These are phyloP conservation scores for Protophormia terraenovae DNA, from an alignment of 2,888 invertebrate genomes.

Conservation along the genomic window DNA sequence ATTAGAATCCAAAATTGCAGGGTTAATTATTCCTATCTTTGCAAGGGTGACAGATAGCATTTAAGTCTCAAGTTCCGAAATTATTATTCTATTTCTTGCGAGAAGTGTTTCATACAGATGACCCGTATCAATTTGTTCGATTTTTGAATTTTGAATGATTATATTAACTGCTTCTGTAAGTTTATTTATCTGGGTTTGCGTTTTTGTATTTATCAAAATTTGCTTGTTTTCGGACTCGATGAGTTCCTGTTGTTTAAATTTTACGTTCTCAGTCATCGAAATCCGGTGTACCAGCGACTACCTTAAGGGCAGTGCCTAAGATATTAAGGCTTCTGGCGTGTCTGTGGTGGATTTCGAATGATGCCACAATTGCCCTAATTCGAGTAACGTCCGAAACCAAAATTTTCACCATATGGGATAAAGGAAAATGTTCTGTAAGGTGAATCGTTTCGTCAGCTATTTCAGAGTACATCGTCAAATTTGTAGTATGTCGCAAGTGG, in stretches of 20 bases:
- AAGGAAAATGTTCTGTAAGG: no score
- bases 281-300: slow-evolving; percentile 24
- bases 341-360: no score
- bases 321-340: no score
- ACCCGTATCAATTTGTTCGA: background rate
- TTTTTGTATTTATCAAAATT: slow-evolving; percentile 47
- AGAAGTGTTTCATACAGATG: background rate
- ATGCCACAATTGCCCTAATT: no score
- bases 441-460: no score
- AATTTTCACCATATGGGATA: no score
- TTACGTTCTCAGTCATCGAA: slow-evolving; percentile 33
- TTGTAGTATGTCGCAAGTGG: no score
- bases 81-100: no score
- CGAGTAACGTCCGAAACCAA: no score
- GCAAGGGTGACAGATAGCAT: slow-evolving; percentile 57
- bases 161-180: slow-evolving; percentile 53
- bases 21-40: slow-evolving; percentile 53
- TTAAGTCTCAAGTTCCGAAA: slow-evolving; percentile 50
- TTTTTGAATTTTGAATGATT: slow-evolving; percentile 23
- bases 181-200: slow-evolving; percentile 50
- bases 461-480: no score
- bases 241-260: background rate
- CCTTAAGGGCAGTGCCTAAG: slow-evolving; percentile 20
- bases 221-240: slow-evolving; percentile 39
- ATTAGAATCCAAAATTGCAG: slow-evolving; percentile 47